phyloP scores from a whole-genome alignment of 1,140 invertebrate species.

The Sweltsa coloradensis region DNA sequence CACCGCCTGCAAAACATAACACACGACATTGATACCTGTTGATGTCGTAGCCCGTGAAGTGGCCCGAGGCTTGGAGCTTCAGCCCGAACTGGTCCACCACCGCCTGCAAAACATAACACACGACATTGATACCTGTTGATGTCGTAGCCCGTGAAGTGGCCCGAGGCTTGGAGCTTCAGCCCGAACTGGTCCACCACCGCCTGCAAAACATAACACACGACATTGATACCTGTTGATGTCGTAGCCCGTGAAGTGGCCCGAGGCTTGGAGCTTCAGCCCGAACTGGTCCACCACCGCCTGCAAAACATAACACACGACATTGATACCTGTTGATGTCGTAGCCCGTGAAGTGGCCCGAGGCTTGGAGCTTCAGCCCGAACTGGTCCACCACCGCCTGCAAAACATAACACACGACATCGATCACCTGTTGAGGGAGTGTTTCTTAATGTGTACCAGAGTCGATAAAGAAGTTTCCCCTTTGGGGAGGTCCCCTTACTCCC shows the following conservation, averaged over 20 bases:
- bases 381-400: slow-evolving; percentile 30
- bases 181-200: slow-evolving; percentile 31
- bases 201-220: no score
- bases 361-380: slow-evolving; percentile 29
- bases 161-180: slow-evolving; percentile 27
- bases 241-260: slow-evolving; percentile 35
- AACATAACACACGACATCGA: no score
- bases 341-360: slow-evolving; percentile 31
- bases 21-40: slow-evolving; percentile 18
- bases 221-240: no score
- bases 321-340: slow-evolving; percentile 44
- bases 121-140: no score
- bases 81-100: slow-evolving; percentile 33
- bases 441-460: no score
- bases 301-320: no score
- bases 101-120: no score
- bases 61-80: slow-evolving; percentile 27
- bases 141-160: slow-evolving; percentile 36
- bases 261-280: slow-evolving; percentile 26
- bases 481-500: no score
- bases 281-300: slow-evolving; percentile 32
- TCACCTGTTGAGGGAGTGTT: no score
- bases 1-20: slow-evolving; percentile 24
- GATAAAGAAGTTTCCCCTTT: no score
- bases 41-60: slow-evolving; percentile 37